Evolutionary conservation across 1,140 invertebrate genomes (phyloP).

Genomic region (Periplaneta americana): DNA sequence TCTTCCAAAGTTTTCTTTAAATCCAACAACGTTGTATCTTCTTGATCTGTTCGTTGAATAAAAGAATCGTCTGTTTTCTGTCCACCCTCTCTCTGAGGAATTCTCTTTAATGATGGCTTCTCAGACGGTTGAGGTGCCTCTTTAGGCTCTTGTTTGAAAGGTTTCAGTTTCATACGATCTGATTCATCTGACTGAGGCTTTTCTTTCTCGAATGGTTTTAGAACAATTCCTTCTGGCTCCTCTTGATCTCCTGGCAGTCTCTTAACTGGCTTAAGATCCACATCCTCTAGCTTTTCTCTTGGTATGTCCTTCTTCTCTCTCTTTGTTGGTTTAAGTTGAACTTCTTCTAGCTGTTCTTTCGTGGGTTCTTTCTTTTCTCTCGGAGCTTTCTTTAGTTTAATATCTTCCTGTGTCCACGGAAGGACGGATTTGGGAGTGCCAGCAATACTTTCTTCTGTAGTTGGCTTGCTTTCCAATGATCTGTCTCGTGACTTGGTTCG

Average conservation of each 20-base stretch:
- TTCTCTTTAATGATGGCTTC: not conserved
- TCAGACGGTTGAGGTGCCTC: conserved; percentile 23
- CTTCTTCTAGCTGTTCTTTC: conserved; percentile 31
- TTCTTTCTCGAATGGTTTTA: conserved; percentile 22
- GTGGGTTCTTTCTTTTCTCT: conserved; percentile 27
- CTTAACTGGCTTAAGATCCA: not conserved
- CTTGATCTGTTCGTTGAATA: not conserved
- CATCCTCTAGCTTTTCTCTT: conserved; percentile 7
- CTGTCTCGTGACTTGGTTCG: not conserved
- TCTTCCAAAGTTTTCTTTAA: not conserved
- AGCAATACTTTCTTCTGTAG: not conserved
- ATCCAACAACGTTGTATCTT: not conserved
- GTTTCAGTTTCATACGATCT: conserved; percentile 25
- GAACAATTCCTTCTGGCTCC: conserved; percentile 5
- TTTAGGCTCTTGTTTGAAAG: conserved; percentile 25
- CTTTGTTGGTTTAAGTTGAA: conserved; percentile 24
- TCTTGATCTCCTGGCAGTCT: not conserved
- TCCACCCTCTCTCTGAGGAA: not conserved
- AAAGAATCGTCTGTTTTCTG: not conserved
- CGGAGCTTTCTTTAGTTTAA: conserved; percentile 32
- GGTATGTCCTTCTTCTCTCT: conserved; percentile 9
- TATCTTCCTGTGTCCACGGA: conserved; percentile 29
- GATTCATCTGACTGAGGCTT: conserved; percentile 28
- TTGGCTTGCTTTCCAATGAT: not conserved
- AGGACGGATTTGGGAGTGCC: not conserved